These are phyloP conservation scores for Trachelus stipa DNA, from an alignment of 2,888 invertebrate genomes.

Conservation along the genomic window DNA sequence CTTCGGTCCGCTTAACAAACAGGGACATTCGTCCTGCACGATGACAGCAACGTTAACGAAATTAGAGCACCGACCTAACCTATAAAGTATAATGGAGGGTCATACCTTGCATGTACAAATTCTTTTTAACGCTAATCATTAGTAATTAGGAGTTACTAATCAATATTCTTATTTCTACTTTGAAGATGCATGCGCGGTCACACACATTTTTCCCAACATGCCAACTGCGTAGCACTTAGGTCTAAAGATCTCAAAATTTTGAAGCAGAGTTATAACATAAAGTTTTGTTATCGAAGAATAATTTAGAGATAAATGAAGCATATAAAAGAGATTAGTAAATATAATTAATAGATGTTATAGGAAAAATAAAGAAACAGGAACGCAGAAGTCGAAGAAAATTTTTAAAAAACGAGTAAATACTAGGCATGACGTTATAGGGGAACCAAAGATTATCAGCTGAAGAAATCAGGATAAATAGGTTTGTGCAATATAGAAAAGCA, in stretches of 20 bases:
- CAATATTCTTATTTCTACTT: not conserved
- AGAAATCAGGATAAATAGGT: slow-evolving; percentile 49
- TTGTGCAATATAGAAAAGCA: slow-evolving; percentile 28
- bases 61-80: not conserved
- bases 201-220: not conserved
- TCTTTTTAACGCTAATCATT: not conserved
- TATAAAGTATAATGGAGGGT: not conserved
- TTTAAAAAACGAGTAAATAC: not conserved
- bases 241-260: not conserved
- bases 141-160: not conserved
- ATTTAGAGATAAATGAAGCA: not conserved
- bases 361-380: not conserved
- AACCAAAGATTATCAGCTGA: slow-evolving; percentile 32
- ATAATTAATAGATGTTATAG: not conserved
- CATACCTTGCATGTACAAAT: not conserved
- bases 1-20: not conserved
- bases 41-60: slow-evolving; percentile 5
- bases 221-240: not conserved
- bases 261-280: not conserved
- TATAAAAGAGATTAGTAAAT: not conserved
- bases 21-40: slow-evolving; percentile 4
- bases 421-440: not conserved
- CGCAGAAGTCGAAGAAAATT: not conserved
- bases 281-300: not conserved
- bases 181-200: not conserved